These are phyloP conservation scores for Proteles cristata DNA, from an alignment of 2,113 vertebrate genomes.

Conservation along the genomic window DNA sequence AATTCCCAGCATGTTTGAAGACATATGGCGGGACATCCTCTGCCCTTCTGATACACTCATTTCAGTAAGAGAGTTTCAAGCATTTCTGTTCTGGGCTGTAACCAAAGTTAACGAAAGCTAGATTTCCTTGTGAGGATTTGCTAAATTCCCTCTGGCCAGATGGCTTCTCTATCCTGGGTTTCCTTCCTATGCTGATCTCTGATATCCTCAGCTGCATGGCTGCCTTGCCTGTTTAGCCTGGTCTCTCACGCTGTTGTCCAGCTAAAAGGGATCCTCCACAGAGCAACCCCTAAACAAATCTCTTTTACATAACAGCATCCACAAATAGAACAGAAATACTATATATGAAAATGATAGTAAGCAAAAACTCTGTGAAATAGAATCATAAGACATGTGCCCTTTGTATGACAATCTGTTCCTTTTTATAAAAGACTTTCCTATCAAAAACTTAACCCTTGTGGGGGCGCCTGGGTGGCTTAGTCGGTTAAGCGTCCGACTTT, in stretches of 20 bases:
- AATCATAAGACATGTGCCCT: background rate
- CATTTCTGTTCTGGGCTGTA: background rate
- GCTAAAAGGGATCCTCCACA: background rate
- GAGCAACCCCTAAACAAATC: background rate
- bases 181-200: background rate
- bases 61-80: conserved; percentile 19
- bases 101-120: conserved; percentile 42
- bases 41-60: background rate
- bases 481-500: too few relatives aligned
- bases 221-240: background rate
- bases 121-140: conserved; percentile 17
- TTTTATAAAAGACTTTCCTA: background rate
- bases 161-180: conserved; percentile 13
- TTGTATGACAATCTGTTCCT: background rate
- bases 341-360: background rate
- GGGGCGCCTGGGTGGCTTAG: too few relatives aligned
- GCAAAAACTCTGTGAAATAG: background rate
- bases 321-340: conserved; percentile 13
- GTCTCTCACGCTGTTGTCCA: background rate
- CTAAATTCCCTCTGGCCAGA: conserved; percentile 38
- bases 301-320: conserved; percentile 12
- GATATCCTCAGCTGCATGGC: background rate
- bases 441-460: background rate
- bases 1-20: background rate
- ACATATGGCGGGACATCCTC: background rate